phyloP scores from a whole-genome alignment of 2,797 vertebrate species.

The Adelosebastes latens region DNA sequence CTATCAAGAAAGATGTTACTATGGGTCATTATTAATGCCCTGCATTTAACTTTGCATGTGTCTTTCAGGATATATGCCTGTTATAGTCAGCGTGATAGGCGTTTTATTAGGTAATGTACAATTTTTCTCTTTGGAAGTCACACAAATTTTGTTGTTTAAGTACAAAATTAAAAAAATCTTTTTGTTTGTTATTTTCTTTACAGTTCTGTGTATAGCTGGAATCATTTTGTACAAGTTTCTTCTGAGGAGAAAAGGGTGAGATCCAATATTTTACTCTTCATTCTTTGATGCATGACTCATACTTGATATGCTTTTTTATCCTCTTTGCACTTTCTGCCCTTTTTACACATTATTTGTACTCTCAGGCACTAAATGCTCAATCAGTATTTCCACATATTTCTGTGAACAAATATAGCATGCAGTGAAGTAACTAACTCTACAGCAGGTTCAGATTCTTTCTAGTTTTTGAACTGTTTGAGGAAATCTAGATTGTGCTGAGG shows the following conservation, averaged over 20 bases:
- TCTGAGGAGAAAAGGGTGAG: constrained; percentile 78
- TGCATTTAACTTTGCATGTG: neutral
- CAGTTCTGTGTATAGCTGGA: neutral
- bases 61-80: constrained; percentile 48
- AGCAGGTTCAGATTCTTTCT: constrained; percentile 1
- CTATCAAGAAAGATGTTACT: neutral
- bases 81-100: constrained; percentile 11
- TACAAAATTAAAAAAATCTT: neutral
- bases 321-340: neutral
- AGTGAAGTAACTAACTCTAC: neutral
- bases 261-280: neutral
- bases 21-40: neutral
- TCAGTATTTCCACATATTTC: neutral
- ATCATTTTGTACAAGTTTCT: neutral
- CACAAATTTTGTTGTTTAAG: neutral
- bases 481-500: constrained; percentile 16
- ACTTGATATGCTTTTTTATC: neutral
- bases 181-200: neutral
- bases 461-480: neutral
- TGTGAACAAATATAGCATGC: neutral
- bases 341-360: neutral
- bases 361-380: neutral
- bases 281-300: constrained; percentile 18
- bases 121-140: neutral
- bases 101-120: constrained; percentile 52